phyloP scores from a whole-genome alignment of 2,797 vertebrate genomes.

The Hydrocynus forskahlii region DNA sequence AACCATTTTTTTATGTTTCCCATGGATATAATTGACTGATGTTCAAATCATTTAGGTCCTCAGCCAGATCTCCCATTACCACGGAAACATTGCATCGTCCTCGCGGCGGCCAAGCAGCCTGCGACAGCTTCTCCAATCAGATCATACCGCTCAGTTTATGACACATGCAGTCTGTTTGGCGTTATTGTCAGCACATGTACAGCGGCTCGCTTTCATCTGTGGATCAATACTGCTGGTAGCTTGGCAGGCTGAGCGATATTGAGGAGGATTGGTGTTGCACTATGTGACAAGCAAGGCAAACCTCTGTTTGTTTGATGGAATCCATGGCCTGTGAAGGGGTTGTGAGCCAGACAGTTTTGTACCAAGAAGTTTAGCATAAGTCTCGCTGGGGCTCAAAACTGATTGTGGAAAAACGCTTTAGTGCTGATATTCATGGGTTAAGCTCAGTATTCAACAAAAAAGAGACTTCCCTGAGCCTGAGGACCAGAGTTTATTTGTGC shows the following conservation, averaged over 20 bases:
- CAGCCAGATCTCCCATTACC: neutral
- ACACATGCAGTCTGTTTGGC: neutral
- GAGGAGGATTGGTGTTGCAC: conserved; percentile 7
- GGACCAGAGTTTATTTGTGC: neutral
- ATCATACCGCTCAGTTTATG: conserved; percentile 14
- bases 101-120: neutral
- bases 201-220: neutral
- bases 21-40: too few relatives aligned
- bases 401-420: neutral
- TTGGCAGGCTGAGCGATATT: neutral
- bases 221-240: conserved; percentile 14
- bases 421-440: neutral
- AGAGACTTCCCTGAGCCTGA: neutral
- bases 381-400: neutral
- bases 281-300: conserved; percentile 17
- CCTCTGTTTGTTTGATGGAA: conserved; percentile 10
- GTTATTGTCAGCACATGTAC: neutral
- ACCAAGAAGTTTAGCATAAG: neutral
- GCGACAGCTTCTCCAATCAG: conserved; percentile 5
- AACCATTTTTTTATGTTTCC: too few relatives aligned
- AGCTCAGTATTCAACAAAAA: neutral
- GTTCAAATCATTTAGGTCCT: neutral
- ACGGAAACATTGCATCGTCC: conserved; percentile 16
- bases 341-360: conserved; percentile 14
- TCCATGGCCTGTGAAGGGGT: neutral